Percentiles rank a stretch among this genome's conserved stretches.
These are phyloP conservation scores for Talpa occidentalis DNA, from an alignment of 2,113 vertebrate genomes.

Conservation along the genomic window DNA sequence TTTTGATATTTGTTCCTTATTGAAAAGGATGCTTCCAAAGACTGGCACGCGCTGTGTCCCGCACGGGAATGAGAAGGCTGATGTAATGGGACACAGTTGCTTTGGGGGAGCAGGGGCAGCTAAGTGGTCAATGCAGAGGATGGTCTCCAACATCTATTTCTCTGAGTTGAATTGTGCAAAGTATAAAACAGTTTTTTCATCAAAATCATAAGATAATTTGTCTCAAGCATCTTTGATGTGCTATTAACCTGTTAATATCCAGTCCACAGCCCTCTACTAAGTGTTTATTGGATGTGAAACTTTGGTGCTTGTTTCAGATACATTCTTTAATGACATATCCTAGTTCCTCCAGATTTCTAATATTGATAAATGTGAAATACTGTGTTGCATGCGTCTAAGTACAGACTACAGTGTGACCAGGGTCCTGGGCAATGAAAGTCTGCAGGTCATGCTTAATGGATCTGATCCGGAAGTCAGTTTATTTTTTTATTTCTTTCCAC, in stretches of 20 bases:
- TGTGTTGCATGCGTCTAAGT: neutral
- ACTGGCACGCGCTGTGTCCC: neutral
- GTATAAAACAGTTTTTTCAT: conserved; percentile 60
- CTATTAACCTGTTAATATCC: neutral
- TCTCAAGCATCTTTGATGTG: conserved; percentile 51
- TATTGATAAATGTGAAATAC: neutral
- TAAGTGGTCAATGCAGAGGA: conserved; percentile 19
- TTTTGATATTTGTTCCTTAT: conserved; percentile 57
- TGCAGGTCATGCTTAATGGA: neutral
- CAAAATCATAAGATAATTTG: conserved; percentile 61
- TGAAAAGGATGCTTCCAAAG: conserved; percentile 66
- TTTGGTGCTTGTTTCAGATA: neutral
- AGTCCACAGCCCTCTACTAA: conserved; percentile 26
- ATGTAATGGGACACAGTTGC: conserved; percentile 35
- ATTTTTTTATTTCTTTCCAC: neutral
- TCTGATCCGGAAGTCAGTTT: neutral
- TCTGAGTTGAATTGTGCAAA: conserved; percentile 14
- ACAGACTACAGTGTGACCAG: accelerated
- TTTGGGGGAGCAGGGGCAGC: conserved; percentile 18
- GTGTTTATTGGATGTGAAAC: neutral
- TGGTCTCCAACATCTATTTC: conserved; percentile 45
- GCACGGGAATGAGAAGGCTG: neutral
- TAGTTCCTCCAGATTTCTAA: neutral
- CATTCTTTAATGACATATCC: neutral
- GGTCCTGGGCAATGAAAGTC: neutral